Evolutionary conservation across 2,113 vertebrate species (phyloP).

Genomic region (Catagonus wagneri): DNA sequence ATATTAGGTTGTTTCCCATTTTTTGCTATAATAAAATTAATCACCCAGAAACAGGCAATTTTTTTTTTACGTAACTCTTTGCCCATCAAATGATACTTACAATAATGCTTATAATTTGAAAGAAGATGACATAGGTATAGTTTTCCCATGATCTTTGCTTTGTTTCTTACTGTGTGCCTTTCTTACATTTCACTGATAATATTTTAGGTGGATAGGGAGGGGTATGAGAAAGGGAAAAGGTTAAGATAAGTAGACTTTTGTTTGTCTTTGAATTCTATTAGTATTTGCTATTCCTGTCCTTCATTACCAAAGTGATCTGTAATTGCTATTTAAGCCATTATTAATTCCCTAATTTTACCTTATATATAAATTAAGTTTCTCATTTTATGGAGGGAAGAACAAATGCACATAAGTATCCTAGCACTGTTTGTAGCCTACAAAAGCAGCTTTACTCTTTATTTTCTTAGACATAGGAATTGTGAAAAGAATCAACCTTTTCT

Average conservation of each 20-base stretch:
- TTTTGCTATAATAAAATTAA: neutral
- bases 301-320: conserved; percentile 19
- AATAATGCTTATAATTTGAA: neutral
- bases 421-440: neutral
- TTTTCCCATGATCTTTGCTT: neutral
- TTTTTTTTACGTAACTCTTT: conserved; percentile 30
- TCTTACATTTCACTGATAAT: neutral
- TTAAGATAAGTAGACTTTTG: neutral
- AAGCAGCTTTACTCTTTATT: neutral
- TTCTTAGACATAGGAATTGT: conserved; percentile 4
- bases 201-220: neutral
- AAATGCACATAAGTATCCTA: neutral
- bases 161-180: neutral
- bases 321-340: neutral
- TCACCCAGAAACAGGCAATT: neutral
- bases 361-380: neutral
- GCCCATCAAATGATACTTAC: neutral
- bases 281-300: neutral
- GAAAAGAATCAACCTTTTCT: conserved; percentile 18
- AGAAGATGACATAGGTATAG: neutral
- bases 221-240: neutral
- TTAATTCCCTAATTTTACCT: conserved; percentile 16
- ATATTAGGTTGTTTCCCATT: neutral
- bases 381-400: conserved; percentile 1
- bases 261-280: conserved; percentile 32